Evolutionary conservation across 2,888 invertebrate species (phyloP), one percentile per base, ranked within the genome.

Genomic region (Tanypteryx hageni): DNA sequence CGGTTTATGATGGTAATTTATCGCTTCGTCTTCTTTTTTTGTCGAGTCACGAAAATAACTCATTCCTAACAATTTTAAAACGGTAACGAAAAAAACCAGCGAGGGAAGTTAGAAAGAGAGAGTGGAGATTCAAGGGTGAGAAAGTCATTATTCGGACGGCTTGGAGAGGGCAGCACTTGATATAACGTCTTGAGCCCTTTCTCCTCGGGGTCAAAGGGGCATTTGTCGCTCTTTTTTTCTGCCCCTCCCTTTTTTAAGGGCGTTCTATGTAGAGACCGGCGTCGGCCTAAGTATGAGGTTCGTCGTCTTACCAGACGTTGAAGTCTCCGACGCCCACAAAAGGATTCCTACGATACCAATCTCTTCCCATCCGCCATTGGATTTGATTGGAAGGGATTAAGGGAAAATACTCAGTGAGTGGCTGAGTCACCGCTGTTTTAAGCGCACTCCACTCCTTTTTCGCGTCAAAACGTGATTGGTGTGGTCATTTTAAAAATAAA

Each of bases 91-190:
- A 64, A 27, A 27, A 82, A 44, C 82, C 61, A 16, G 4, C 8
- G 61, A 31, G 86, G 8, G 68, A 68, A 18, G 44, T 3, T 44
- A 2, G 22, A 31, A 31, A 27, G n/a, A n/a, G 13, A 86, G 61
- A 59, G 31, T 9, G 59, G 44, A n/a, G 22, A 68, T 89, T 89
- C 89, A 68, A 89, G 89, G 89, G 89, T 89, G 89, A 64, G 89
- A 89, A 68, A 64, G 16, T 89, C 44, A 18, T 76, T 76, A 76
- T 27, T 76, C 89, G 64, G 64, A 16, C 11, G 64, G 61, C 44
- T 27, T 10, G 44, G 9, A 64, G 61, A 44, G 59, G 64, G 61
- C 64, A 27, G 64, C 61, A 61, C 27, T 61, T 61, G 89, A 22
- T 64, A 64, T 64, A 44, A 89, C 64, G n/a, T 64, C 22, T 31